These are phyloP conservation scores for Pseudococcus longispinus DNA, from an alignment of 2,888 invertebrate genomes.

Conservation along the genomic window DNA sequence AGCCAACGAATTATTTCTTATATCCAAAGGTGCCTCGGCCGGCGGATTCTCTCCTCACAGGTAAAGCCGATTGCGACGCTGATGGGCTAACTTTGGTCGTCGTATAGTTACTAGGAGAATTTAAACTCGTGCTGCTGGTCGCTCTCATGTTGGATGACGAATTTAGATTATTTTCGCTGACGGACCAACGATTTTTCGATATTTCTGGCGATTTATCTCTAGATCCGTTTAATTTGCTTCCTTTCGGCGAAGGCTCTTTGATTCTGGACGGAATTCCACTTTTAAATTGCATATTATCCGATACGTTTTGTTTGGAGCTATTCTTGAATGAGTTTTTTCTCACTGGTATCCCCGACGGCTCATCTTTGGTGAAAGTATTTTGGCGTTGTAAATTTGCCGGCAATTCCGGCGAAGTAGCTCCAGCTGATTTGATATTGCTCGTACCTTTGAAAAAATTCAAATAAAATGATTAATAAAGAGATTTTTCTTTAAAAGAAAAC, in stretches of 20 bases:
- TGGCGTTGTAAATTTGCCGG: slow-evolving; percentile 74
- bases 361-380: slow-evolving; percentile 91
- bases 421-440: slow-evolving; percentile 45
- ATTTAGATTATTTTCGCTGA: slow-evolving; percentile 65
- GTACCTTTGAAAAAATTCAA: slow-evolving; percentile 8
- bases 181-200: slow-evolving; percentile 60
- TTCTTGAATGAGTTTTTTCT: slow-evolving; percentile 59
- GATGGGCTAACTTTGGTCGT: slow-evolving; percentile 55
- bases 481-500: neutral
- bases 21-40: slow-evolving; percentile 62
- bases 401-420: slow-evolving; percentile 57
- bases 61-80: slow-evolving; percentile 59
- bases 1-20: slow-evolving; percentile 75
- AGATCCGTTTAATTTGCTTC: slow-evolving; percentile 56
- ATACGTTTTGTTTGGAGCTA: slow-evolving; percentile 59
- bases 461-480: neutral
- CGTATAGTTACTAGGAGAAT: slow-evolving; percentile 63
- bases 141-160: slow-evolving; percentile 63
- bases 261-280: slow-evolving; percentile 53
- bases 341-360: slow-evolving; percentile 64
- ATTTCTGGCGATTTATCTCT: slow-evolving; percentile 63
- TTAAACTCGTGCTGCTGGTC: slow-evolving; percentile 71
- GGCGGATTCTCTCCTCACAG: slow-evolving; percentile 49
- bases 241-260: slow-evolving; percentile 38
- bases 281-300: slow-evolving; percentile 61